phyloP scores from a whole-genome alignment of 2,113 vertebrate species.

The Ibidorhyncha struthersii region DNA sequence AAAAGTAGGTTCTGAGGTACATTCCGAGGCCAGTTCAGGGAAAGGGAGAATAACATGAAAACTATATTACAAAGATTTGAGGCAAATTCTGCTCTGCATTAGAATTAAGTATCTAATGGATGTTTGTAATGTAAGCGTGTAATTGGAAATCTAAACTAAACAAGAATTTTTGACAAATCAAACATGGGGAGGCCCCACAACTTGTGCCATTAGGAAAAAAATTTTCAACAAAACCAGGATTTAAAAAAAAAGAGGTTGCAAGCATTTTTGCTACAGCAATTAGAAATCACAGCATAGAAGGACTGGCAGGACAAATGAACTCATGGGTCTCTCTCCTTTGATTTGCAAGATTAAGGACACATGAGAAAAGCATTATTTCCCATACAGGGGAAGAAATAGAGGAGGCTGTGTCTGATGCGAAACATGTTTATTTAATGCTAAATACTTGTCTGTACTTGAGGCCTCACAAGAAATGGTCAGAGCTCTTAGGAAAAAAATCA shows the following conservation, averaged over 20 bases:
- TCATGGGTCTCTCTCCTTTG: not conserved
- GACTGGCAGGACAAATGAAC: not conserved
- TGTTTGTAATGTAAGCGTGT: not conserved
- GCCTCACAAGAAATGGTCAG: not conserved
- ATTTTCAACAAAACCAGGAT: not conserved
- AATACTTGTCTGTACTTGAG: not conserved
- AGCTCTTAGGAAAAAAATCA: not conserved
- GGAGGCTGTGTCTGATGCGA: not conserved
- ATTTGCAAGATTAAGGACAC: not conserved
- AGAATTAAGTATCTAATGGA: not conserved
- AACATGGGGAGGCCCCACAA: not conserved
- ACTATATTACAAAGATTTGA: not conserved
- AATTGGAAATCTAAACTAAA: not conserved
- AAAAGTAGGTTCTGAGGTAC: not conserved
- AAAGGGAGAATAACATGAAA: not conserved
- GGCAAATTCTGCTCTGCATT: not conserved
- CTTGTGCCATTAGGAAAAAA: not conserved
- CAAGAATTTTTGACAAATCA: not conserved
- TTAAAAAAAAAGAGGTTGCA: not conserved
- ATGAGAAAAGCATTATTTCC: not conserved
- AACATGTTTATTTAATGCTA: not conserved
- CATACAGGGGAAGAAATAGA: not conserved
- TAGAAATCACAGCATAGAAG: not conserved
- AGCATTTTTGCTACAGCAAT: not conserved
- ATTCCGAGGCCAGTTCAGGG: not conserved